Evolutionary conservation across 2,888 invertebrate species (phyloP).

Genomic region (Clunio marinus): DNA sequence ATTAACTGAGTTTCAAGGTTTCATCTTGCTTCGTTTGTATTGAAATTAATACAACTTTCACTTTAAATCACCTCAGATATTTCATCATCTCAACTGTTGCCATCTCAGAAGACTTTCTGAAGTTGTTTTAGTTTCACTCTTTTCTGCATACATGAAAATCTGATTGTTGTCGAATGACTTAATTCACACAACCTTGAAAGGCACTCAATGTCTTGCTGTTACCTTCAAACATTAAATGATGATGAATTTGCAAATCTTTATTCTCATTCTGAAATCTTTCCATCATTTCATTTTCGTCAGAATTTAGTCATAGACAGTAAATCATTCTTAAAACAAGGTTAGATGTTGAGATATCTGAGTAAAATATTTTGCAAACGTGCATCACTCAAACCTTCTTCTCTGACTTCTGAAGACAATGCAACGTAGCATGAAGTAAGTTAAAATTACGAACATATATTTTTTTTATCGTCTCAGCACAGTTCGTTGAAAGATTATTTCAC

Average conservation of each 20-base stretch:
- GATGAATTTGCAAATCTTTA: background rate
- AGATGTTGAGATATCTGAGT: background rate
- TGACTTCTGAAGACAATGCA: background rate
- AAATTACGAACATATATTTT: background rate
- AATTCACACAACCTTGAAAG: background rate
- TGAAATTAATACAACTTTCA: no score
- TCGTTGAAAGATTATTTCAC: no score
- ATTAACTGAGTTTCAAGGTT: no score
- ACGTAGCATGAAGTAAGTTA: background rate
- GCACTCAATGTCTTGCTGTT: background rate
- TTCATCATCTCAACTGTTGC: no score
- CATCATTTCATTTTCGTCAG: background rate
- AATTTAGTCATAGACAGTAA: slow-evolving; percentile 6
- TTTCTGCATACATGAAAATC: no score
- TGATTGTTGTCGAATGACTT: background rate
- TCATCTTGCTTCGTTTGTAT: no score
- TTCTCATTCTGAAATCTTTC: background rate
- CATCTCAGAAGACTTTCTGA: no score
- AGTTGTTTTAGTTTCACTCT: no score
- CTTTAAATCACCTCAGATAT: no score
- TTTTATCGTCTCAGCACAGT: background rate
- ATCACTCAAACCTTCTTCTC: background rate
- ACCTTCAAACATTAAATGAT: background rate
- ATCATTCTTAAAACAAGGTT: background rate
- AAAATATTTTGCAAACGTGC: background rate